These are phyloP conservation scores for Parazoanthus swiftii DNA, from an alignment of 92 coral and sea anemone species.

Conservation along the genomic window DNA sequence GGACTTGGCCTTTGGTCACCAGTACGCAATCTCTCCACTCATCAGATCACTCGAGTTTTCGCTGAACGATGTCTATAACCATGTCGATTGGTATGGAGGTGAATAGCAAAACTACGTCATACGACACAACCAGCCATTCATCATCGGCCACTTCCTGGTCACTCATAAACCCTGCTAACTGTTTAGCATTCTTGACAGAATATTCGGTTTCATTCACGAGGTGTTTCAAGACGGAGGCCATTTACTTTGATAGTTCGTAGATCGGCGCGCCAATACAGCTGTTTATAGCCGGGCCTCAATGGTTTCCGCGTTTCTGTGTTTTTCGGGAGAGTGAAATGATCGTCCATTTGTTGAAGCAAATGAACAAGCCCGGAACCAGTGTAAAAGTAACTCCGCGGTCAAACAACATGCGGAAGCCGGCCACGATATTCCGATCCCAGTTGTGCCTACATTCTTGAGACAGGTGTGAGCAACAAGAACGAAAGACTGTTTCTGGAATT, in stretches of 20 bases:
- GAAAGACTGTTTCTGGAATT: too few species aligned
- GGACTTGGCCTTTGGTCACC: background rate
- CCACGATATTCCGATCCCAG: too few species aligned
- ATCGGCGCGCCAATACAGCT: constrained; percentile 25
- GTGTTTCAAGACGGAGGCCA: background rate
- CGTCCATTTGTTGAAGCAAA: background rate
- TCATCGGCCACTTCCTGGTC: background rate
- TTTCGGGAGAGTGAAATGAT: background rate
- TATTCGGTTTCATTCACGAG: background rate
- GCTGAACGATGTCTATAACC: background rate
- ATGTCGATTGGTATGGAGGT: background rate
- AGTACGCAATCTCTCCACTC: background rate
- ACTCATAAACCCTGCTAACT: background rate
- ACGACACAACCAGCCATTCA: constrained; percentile 1
- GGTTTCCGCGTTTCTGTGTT: background rate
- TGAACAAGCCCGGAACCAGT: too few species aligned
- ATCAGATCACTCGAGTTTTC: background rate
- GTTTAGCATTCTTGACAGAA: background rate
- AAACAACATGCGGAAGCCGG: too few species aligned
- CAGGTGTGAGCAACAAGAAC: too few species aligned
- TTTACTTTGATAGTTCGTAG: constrained; percentile 5
- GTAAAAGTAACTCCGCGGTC: too few species aligned
- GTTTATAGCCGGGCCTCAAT: background rate
- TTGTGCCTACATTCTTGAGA: too few species aligned
- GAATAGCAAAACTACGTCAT: background rate